Evolutionary conservation across 2,113 vertebrate genomes (phyloP), one percentile per base, ranked within the genome.

Genomic region (Microtus montanus): DNA sequence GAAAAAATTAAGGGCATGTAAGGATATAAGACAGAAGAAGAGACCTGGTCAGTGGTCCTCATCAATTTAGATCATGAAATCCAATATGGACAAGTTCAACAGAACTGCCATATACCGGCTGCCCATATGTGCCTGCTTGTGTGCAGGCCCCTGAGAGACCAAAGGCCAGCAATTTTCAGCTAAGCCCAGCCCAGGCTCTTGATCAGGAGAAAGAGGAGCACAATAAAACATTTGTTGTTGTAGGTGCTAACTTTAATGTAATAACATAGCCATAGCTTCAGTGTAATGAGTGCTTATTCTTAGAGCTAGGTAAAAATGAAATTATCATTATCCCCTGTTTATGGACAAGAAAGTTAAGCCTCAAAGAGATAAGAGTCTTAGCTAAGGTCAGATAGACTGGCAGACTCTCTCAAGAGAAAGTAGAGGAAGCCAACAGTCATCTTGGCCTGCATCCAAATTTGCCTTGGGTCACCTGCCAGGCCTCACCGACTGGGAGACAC

Each of bases 381-480:
- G n/a, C 87, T 49, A 78, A 80, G 86, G 83, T 93, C 87, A 89
- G 73, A 89, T 26, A 77, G 38, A 63, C 66, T 26, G 28, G 66
- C 19, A 91, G 77, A 71, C 19, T 38, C 41, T 71, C 87, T 41
- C 63, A 24, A 61, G 35, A 2, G 73, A 74, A 7, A 83, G 24
- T 4, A n/a, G 61, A 87, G 35, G 86, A 54, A 78, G n/a, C 17
- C 85, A 78, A 61, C 33, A n/a, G n/a, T 9, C 19, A 74, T 24
- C 13, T 15, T 63, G 71, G 73, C 33, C 44, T 49, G 44, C 19
- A 24, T 2, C 41, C 49, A 78, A 89, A 90, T 92, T 93, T 80
- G 94, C 96, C 85, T 66, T 91, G 58, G 49, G 94, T 75, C 70
- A 84, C 79, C 87, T 91, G 68, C 68, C 41, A 75, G 87, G 47